A percentile compares a stretch with the other conserved stretches of the same genome.
These are phyloP conservation scores for Blastobasis lacticolella DNA, from an alignment of 2,888 invertebrate genomes.

Conservation along the genomic window DNA sequence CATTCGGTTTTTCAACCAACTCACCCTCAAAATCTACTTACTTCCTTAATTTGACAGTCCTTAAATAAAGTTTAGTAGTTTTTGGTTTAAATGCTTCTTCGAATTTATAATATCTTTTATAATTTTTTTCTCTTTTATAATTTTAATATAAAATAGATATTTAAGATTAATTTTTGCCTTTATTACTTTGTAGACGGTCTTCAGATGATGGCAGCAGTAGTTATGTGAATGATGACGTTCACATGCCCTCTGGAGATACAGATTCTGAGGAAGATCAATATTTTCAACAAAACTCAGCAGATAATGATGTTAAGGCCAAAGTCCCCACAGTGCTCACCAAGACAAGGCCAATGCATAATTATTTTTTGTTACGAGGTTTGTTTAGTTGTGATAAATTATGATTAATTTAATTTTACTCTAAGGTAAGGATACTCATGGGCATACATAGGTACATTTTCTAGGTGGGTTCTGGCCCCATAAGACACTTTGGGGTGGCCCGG, in stretches of 20 bases:
- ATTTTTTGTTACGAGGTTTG: slow-evolving; percentile 73
- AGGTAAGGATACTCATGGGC: too few species aligned
- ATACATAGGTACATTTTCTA: too few species aligned
- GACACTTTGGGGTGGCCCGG: too few species aligned
- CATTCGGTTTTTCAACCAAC: background rate
- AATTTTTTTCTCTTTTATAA: background rate
- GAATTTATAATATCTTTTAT: too few species aligned
- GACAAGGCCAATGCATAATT: slow-evolving; percentile 78
- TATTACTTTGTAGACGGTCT: slow-evolving; percentile 17
- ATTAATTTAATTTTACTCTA: too few species aligned
- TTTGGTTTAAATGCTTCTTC: background rate
- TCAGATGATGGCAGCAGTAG: slow-evolving; percentile 23
- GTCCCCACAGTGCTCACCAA: slow-evolving; percentile 69
- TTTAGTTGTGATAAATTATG: too few species aligned
- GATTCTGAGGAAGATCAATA: slow-evolving; percentile 41
- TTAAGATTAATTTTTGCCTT: background rate
- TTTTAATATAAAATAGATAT: background rate
- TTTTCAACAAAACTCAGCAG: slow-evolving; percentile 1
- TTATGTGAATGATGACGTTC: slow-evolving; percentile 29
- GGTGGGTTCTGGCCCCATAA: too few species aligned
- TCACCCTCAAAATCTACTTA: background rate
- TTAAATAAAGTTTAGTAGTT: background rate
- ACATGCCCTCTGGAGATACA: slow-evolving; percentile 29
- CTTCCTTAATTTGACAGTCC: background rate
- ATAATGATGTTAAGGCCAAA: slow-evolving; percentile 28